Base-by-base conservation (phyloP, 2,113 vertebrate genomes). In the Cynopterus brachyotis region DNA sequence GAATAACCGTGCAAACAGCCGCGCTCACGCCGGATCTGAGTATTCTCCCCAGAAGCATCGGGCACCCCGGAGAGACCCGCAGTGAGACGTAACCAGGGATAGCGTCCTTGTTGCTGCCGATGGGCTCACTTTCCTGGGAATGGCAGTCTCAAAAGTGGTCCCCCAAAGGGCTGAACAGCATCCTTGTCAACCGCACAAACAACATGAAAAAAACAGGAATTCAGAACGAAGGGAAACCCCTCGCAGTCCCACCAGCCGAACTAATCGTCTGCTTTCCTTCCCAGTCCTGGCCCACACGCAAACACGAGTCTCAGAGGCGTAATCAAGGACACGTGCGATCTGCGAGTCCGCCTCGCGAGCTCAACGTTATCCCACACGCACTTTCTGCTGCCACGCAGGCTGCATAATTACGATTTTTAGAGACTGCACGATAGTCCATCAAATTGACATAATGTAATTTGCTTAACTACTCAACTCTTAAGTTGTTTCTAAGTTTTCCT, bases 341-440 rank as follows among this genome's bases (percentile, higher is more conserved):
- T 94, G 67, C 81, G 89, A 59, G 81, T 92, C 92, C 5, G 1
- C 40, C 94, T 95, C 73, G 62, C 57, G 0, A 90, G 94, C 83
- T 72, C 79, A 78, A 91, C 95, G 86, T 96, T 82, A 82, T 91
- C 88, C 73, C 93, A 82, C 82, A 89, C 96, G 93, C 93, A 89
- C 85, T 93, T 95, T 88, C 93, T 70, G 89, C 88, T 91, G 55
- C 95, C 83, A 85, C 87, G 45, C 83, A 86, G 76, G 37, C 78
- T 80, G 93, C 67, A 67, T 97, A 95, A 96, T 97, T 97, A 96
- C 42, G 82, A 93, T 94, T 94, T 96, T 96, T 96, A 97, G 91
- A 64, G 78, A 94, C 93, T 97, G 11, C 73, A 75, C 76, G 50
- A 81, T 89, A 91, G 89, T 89, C 96, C 97, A 89, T 96, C 96